Evolutionary conservation across 2,888 invertebrate species (phyloP), one percentile per base, ranked within the genome.

Genomic region (Metacarcinus magister): DNA sequence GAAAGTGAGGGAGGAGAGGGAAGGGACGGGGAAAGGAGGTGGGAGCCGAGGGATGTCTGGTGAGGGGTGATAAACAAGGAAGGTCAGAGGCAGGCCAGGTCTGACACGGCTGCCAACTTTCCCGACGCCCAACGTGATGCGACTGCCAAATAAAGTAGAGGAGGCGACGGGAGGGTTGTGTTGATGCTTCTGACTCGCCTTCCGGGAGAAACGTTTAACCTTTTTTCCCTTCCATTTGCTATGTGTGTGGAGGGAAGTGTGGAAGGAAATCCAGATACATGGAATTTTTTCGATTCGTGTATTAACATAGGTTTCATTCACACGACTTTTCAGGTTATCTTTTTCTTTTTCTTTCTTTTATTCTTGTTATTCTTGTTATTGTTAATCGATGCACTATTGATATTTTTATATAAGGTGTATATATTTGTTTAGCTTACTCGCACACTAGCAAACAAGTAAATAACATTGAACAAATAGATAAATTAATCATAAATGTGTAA

Each of bases 71-170:
- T 82, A 82, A 82, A 82, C 82, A 82, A 82, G 82, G 82, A 82
- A 82, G 82, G 82, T 82, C 82, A 82, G 82, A 82, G 82, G 82
- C 32, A 82, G 82, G 82, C 32, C 82, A 82, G 82, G 82, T 82
- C 82, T 82, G 82, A 32, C 82, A 82, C 32, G 82, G 82, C 13
- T 82, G 82, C 82, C 82, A 82, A 82, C 82, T 82, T 82, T 82
- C 32, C 82, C 82, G 82, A 82, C 82, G 82, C 32, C 82, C 82
- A 32, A 32, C 82, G 82, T 82, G 32, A 82, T 82, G 82, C 32
- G 82, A 32, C 82, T 82, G 82, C 82, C 82, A 82, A 82, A 82
- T 82, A 82, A 82, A 82, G 82, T 32, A 32, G 32, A 7, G 82
- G 82, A 82, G 32, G 82, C 32, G 67, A 67, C 67, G 67, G 67